phyloP scores from a whole-genome alignment of 2,797 vertebrate species.

The Spea hammondii region DNA sequence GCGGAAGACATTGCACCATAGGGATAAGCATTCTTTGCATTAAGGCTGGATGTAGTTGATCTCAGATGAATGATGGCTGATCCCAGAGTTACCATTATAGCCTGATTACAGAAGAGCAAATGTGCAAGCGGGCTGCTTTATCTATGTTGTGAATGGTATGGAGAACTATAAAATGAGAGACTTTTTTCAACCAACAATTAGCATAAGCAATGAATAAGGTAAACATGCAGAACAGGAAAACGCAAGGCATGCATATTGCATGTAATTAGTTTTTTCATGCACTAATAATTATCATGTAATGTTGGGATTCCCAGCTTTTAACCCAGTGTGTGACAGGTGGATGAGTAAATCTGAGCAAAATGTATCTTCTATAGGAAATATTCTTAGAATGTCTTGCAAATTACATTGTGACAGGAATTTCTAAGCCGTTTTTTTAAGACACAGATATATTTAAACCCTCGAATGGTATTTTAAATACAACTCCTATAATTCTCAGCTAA shows the following conservation, averaged over 20 bases:
- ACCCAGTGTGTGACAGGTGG: constrained; percentile 3
- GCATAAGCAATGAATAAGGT: constrained; percentile 43
- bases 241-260: constrained; percentile 44
- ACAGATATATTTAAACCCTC: neutral
- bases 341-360: constrained; percentile 19
- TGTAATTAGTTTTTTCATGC: constrained; percentile 48
- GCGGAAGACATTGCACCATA: too few species aligned
- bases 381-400: constrained; percentile 9
- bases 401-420: neutral
- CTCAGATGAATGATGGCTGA: constrained; percentile 26
- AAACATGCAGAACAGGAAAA: constrained; percentile 41
- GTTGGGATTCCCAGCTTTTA: constrained; percentile 15
- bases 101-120: constrained; percentile 16
- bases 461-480: neutral
- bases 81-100: constrained; percentile 40
- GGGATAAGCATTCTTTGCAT: neutral
- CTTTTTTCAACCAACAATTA: constrained; percentile 47
- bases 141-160: constrained; percentile 14
- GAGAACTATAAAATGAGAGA: constrained; percentile 23
- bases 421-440: neutral
- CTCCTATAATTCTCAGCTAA: too few species aligned
- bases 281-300: constrained; percentile 34
- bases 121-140: constrained; percentile 9
- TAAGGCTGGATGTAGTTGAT: constrained; percentile 23
- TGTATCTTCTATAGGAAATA: neutral